phyloP scores from a whole-genome alignment of 2,797 vertebrate genomes.

The Cichlasoma orientale region DNA sequence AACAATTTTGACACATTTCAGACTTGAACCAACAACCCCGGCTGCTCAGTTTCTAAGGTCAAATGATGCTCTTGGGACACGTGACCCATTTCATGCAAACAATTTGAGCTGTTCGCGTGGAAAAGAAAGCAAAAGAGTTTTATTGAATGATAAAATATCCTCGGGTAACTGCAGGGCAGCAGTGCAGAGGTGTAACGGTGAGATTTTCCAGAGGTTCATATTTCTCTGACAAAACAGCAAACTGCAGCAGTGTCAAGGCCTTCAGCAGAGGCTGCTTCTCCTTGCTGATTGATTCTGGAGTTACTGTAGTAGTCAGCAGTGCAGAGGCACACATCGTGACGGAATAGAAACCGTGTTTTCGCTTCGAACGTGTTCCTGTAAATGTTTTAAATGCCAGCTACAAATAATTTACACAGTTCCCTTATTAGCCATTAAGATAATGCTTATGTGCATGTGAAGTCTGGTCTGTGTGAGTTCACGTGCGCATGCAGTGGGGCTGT shows the following conservation, averaged over 20 bases:
- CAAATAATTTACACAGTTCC: conserved; percentile 20
- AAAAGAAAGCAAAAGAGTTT: conserved; percentile 16
- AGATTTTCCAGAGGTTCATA: conserved; percentile 55
- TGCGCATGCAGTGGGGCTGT: background rate
- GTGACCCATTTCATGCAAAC: background rate
- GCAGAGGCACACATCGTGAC: conserved; percentile 5
- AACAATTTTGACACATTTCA: background rate
- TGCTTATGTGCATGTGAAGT: conserved; percentile 3
- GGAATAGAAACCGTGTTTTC: conserved; percentile 24
- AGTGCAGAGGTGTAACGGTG: conserved; percentile 29
- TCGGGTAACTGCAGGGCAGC: conserved; percentile 18
- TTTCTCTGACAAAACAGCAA: conserved; percentile 69
- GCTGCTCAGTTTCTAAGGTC: background rate
- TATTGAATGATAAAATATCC: conserved; percentile 21
- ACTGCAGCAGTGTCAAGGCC: conserved; percentile 48
- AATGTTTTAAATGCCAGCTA: conserved; percentile 47
- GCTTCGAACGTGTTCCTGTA: conserved; percentile 18
- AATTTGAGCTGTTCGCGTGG: background rate
- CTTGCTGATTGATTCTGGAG: conserved; percentile 40
- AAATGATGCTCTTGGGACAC: background rate
- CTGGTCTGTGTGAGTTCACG: background rate
- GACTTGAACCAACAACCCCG: background rate
- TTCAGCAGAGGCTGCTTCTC: conserved; percentile 17
- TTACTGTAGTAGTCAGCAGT: conserved; percentile 14
- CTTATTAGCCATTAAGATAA: conserved; percentile 16